Evolutionary conservation across 2,113 vertebrate species (phyloP).

Genomic region (Potamarius usumacintae): DNA sequence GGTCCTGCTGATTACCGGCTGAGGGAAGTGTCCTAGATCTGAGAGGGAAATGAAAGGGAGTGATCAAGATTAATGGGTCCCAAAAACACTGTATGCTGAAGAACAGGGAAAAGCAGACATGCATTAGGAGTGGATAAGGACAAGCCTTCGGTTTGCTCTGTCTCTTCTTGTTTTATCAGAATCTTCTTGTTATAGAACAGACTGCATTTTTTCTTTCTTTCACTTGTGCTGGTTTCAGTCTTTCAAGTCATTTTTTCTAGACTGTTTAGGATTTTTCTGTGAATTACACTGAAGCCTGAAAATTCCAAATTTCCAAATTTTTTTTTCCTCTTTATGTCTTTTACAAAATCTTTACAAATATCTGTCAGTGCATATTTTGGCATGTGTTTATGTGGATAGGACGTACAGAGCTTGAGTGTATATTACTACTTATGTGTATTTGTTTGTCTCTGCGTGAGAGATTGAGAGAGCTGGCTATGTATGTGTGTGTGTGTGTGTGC

Average conservation of each 20-base stretch:
- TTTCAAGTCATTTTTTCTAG: background rate
- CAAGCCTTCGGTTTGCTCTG: background rate
- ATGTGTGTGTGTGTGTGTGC: constrained; percentile 21
- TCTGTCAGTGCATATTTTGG: background rate
- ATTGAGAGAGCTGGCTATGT: background rate
- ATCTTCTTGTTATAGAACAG: background rate
- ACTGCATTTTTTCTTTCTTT: background rate
- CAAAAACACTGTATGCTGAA: constrained; percentile 31
- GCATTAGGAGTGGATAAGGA: constrained; percentile 11
- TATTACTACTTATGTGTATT: constrained; percentile 21
- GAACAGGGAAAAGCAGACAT: constrained; percentile 26
- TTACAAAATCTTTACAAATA: background rate
- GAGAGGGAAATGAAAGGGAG: constrained; percentile 48
- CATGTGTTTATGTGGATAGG: constrained; percentile 3
- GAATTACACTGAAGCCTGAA: background rate
- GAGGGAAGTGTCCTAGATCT: constrained; percentile 48
- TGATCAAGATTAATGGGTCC: constrained; percentile 45
- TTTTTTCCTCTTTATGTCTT: background rate
- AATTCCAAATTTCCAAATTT: background rate
- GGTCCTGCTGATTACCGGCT: constrained; percentile 28
- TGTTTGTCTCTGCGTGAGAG: constrained; percentile 33
- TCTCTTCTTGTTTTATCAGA: background rate
- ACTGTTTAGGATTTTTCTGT: background rate
- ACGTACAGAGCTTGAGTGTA: background rate
- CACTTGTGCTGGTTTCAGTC: background rate